These are phyloP conservation scores for Lottia scabra DNA, from an alignment of 2,888 invertebrate species.

Conservation along the genomic window DNA sequence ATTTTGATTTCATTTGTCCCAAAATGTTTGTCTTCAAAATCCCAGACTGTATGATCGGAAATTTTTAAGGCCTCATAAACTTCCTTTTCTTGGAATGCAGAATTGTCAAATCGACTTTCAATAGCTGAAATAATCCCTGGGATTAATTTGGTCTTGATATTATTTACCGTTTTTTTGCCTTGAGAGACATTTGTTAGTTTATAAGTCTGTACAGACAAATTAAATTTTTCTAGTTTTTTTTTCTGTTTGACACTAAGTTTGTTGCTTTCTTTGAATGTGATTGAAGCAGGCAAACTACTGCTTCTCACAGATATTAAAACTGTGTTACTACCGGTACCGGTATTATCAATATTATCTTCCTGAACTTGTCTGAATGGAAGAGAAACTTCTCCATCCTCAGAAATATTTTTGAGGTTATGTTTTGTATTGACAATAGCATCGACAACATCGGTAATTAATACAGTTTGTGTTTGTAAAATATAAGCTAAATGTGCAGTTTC, in stretches of 20 bases:
- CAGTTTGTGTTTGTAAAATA: neutral
- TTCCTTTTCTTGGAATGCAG: neutral
- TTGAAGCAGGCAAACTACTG: neutral
- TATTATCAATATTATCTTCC: neutral
- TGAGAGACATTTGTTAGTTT: neutral
- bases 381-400: neutral
- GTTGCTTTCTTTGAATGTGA: neutral
- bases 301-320: neutral
- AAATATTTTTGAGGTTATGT: neutral
- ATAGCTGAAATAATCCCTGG: neutral
- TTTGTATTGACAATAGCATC: neutral
- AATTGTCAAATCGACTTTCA: neutral
- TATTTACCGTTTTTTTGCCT: neutral
- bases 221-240: neutral
- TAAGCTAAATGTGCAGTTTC: neutral
- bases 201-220: neutral
- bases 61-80: too few species aligned
- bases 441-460: neutral
- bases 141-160: neutral
- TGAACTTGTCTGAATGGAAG: too few species aligned
- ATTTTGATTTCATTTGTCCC: constrained; percentile 1
- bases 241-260: too few species aligned
- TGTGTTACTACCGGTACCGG: too few species aligned
- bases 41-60: neutral
- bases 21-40: neutral